Evolutionary conservation across 2,888 invertebrate genomes (phyloP), one percentile per base, ranked within the genome.

Genomic region (Beris morrisii): DNA sequence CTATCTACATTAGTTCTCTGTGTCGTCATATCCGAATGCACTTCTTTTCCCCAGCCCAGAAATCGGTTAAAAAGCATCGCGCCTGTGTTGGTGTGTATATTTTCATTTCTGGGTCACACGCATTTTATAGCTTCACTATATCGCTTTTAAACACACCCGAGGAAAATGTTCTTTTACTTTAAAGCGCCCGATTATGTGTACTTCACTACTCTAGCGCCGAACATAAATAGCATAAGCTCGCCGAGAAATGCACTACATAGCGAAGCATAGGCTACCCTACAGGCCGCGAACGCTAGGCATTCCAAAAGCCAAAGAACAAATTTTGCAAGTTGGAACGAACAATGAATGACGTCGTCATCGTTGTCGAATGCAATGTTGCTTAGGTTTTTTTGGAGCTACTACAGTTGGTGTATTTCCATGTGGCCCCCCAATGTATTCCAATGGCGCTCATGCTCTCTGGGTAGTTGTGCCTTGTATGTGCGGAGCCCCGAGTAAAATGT

Each of bases 71-170:
- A 22, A 22, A 22, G 48, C 59, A 9, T 46, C 22, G 44, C 15
- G 43, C 11, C 9, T 48, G 13, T 59, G n/a, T 45, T 31, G 28
- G 64, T 64, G 50, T 55, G 64, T 54, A 64, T 64, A 64, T 65
- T 65, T 68, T 56, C 68, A 68, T 68, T 68, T 68, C 68, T 68
- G 68, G 68, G 68, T 68, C 68, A 68, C 65, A 68, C 68, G 68
- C 57, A 68, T 59, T 50, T 52, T 13, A 15, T 61, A 50, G 61
- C 43, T 28, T 45, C 7, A 52, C 52, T 38, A 32, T 52, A 50
- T 28, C 15, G 15, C 52, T 48, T 59, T 46, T 46, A 59, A 46
- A 52, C 32, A 61, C 22, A 50, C 38, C 50, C 15, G 45, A 50
- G 50, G 50, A 58, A 61, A 61, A 50, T 38, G 50, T 61, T 61